A percentile compares a stretch with the other conserved stretches of the same genome.
Evolutionary conservation across 2,888 invertebrate genomes (phyloP).

Genomic region (Sisyra terminalis): DNA sequence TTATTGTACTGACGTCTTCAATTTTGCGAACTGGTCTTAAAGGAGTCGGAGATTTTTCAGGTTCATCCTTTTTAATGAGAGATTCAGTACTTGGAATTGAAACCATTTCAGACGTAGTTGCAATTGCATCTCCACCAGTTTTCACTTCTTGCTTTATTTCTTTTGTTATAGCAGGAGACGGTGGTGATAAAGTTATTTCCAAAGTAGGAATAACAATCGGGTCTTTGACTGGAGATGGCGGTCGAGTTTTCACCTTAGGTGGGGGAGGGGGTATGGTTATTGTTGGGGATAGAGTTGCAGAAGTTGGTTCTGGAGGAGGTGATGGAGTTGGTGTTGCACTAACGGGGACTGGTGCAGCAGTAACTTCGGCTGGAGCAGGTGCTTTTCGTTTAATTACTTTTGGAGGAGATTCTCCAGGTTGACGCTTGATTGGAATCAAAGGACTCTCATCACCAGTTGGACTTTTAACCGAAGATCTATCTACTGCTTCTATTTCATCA

Average conservation of each 20-base stretch:
- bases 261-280: constrained; percentile 30
- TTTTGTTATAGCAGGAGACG: constrained; percentile 11
- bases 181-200: constrained; percentile 11
- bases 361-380: constrained; percentile 16
- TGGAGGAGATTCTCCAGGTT: constrained; percentile 29
- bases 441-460: constrained; percentile 18
- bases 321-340: constrained; percentile 30
- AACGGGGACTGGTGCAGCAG: constrained; percentile 29
- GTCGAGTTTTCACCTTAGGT: constrained; percentile 12
- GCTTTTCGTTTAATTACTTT: constrained; percentile 32
- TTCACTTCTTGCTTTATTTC: constrained; percentile 12
- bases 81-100: constrained; percentile 31
- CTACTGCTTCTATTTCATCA: constrained; percentile 7
- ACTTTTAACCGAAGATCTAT: constrained; percentile 1
- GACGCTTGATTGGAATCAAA: constrained; percentile 23
- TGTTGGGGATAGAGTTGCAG: too few species aligned
- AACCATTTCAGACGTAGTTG: constrained; percentile 21
- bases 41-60: constrained; percentile 24
- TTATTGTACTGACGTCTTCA: constrained; percentile 36
- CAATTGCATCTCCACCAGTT: constrained; percentile 7
- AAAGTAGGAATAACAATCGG: constrained; percentile 9
- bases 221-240: constrained; percentile 9
- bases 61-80: constrained; percentile 23
- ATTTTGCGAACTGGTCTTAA: constrained; percentile 28
- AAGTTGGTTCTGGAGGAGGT: constrained; percentile 26